A percentile compares a stretch with the other conserved stretches of the same genome.
phyloP scores from a whole-genome alignment of 1,140 invertebrate genomes.

The Druon quercuslanigerum region DNA sequence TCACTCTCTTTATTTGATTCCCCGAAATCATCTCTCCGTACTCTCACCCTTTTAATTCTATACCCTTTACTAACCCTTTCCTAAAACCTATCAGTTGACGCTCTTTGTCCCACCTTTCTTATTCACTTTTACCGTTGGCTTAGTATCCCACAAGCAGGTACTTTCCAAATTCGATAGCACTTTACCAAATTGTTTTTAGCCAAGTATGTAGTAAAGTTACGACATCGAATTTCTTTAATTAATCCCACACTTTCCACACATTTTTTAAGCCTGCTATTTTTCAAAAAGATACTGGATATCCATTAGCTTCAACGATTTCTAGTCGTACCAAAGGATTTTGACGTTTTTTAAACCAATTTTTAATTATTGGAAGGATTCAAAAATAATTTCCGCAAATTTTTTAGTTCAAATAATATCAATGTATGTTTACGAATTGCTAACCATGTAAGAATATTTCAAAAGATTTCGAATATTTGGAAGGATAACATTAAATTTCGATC shows the following conservation, averaged over 20 bases:
- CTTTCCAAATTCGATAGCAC: conserved; percentile 1
- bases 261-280: conserved; percentile 39
- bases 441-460: too few species aligned
- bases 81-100: conserved; percentile 31
- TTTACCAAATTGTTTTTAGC: conserved; percentile 21
- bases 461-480: too few species aligned
- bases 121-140: conserved; percentile 23
- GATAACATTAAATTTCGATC: too few species aligned
- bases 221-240: conserved; percentile 5
- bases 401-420: too few species aligned
- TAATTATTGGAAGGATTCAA: too few species aligned
- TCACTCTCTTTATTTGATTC: not conserved
- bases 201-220: conserved; percentile 37
- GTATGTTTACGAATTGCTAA: too few species aligned
- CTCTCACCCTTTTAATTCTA: conserved; percentile 21
- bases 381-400: too few species aligned
- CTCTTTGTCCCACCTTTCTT: conserved; percentile 33
- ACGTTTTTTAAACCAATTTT: too few species aligned
- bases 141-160: conserved; percentile 34
- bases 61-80: not conserved
- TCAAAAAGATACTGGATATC: not conserved
- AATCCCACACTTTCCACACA: not conserved
- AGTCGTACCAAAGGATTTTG: too few species aligned
- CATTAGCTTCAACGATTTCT: too few species aligned
- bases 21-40: not conserved